phyloP scores from a whole-genome alignment of 2,113 vertebrate genomes.

The Vombatus ursinus region DNA sequence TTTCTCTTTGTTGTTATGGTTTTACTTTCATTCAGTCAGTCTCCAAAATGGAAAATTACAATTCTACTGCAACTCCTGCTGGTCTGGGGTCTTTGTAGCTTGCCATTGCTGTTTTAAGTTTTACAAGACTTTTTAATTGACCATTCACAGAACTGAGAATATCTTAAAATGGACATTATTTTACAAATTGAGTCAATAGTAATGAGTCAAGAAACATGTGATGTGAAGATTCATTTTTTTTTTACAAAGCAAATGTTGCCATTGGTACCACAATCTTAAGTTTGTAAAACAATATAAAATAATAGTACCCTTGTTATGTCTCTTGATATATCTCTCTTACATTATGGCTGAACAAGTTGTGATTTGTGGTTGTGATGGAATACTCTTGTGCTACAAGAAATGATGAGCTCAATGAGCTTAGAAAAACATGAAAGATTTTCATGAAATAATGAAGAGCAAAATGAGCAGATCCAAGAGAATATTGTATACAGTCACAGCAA shows the following conservation, averaged over 20 bases:
- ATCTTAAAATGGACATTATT: neutral
- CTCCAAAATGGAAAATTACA: neutral
- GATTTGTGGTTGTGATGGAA: too few relatives aligned
- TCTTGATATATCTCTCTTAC: neutral
- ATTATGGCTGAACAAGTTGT: neutral
- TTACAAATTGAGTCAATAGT: neutral
- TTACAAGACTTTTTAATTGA: neutral
- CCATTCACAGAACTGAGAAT: neutral
- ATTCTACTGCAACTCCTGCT: neutral
- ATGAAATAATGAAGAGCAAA: too few relatives aligned
- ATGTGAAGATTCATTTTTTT: neutral
- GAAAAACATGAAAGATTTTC: too few relatives aligned
- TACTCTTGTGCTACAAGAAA: too few relatives aligned
- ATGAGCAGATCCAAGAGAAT: too few relatives aligned
- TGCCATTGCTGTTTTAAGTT: constrained; percentile 13
- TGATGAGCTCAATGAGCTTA: too few relatives aligned
- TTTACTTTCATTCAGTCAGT: neutral
- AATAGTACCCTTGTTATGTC: neutral
- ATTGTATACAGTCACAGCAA: too few relatives aligned
- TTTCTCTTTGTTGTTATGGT: neutral
- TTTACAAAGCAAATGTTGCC: neutral
- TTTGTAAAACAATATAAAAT: neutral
- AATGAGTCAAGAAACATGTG: neutral
- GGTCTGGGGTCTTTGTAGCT: neutral
- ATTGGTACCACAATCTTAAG: constrained; percentile 1